These are phyloP conservation scores for Laothoe populi DNA, from an alignment of 2,888 invertebrate species.

Conservation along the genomic window DNA sequence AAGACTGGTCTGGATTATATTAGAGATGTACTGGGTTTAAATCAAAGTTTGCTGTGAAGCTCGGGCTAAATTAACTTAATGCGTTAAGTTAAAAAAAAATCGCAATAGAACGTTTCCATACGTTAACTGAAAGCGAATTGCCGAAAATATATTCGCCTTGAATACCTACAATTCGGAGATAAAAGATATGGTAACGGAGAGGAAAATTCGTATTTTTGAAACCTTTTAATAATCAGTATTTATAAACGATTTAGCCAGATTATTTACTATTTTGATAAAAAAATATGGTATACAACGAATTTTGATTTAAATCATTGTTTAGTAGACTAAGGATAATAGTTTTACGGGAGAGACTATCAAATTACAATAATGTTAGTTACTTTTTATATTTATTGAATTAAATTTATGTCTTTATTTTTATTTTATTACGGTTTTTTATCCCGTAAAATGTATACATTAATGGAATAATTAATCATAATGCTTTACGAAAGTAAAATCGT, in stretches of 20 bases:
- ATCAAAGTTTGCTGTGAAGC: conserved; percentile 27
- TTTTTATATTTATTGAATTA: conserved; percentile 18
- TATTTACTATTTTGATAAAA: background rate
- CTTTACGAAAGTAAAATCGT: too few species aligned
- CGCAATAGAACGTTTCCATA: background rate
- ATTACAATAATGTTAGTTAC: background rate
- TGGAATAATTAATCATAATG: too few species aligned
- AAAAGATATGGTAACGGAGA: background rate
- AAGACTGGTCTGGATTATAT: conserved; percentile 43
- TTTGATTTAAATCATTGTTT: conserved; percentile 2
- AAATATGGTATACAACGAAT: background rate
- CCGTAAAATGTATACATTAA: too few species aligned
- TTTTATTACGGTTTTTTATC: background rate
- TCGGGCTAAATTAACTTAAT: background rate
- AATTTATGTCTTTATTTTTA: conserved; percentile 6
- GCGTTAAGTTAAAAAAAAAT: too few species aligned
- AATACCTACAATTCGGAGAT: background rate
- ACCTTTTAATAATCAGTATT: background rate
- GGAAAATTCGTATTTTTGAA: background rate
- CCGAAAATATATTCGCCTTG: background rate
- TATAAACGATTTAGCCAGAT: background rate
- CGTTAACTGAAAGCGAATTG: background rate
- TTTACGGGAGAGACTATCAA: conserved; percentile 1
- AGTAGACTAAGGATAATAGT: background rate
- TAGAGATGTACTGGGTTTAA: conserved; percentile 18